Conservation (phyloP, 2,888 invertebrate genomes). For the Coremacera marginata region DNA sequence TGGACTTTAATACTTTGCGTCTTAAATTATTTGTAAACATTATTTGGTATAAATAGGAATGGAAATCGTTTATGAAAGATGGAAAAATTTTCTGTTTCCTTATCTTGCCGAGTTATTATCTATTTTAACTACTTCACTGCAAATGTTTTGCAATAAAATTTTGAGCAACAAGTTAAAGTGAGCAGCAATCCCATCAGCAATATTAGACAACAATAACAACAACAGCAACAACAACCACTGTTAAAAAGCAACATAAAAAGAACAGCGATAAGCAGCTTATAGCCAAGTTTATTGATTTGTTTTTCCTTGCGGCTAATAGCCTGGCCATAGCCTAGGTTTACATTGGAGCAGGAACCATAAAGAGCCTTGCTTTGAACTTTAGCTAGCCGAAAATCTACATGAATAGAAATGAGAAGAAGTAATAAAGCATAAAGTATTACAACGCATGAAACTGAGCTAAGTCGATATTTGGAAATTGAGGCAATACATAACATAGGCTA, state of each 20-base stretch:
- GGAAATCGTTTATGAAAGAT: no score
- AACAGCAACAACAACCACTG: neutral
- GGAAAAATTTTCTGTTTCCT: no score
- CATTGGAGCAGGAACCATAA: neutral
- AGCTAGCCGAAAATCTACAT: neutral
- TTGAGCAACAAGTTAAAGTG: neutral
- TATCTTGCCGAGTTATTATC: no score
- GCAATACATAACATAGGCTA: no score
- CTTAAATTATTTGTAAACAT: no score
- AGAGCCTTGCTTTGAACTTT: neutral
- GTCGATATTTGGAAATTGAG: no score
- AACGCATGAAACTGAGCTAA: constrained; percentile 11
- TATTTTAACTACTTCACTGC: neutral
- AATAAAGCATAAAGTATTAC: neutral
- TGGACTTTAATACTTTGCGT: no score
- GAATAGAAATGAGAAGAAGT: neutral
- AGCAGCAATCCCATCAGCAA: neutral
- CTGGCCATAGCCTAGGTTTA: neutral
- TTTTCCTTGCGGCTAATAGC: neutral
- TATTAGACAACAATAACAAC: neutral
- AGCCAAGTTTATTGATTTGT: neutral
- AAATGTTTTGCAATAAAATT: neutral
- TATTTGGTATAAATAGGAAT: no score
- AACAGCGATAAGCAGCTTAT: neutral
- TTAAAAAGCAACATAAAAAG: neutral